These are phyloP conservation scores for Epinotia brunnichana DNA, from an alignment of 2,888 invertebrate genomes.

Conservation along the genomic window DNA sequence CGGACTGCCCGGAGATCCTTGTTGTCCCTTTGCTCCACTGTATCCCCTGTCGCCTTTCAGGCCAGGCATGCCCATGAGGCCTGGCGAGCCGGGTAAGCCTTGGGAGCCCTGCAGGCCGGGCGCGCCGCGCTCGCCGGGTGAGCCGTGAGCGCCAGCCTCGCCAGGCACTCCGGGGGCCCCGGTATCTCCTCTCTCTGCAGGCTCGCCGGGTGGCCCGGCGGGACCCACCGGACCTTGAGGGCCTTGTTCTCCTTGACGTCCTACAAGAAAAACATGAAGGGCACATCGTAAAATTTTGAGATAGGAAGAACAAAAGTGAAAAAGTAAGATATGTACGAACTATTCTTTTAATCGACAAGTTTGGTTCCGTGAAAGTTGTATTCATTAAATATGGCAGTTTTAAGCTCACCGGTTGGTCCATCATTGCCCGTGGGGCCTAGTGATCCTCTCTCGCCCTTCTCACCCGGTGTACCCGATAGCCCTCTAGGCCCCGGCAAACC, in stretches of 20 bases:
- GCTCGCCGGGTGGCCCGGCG: slow-evolving; percentile 90
- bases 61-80: slow-evolving; percentile 87
- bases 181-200: slow-evolving; percentile 90
- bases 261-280: slow-evolving; percentile 55
- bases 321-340: no score
- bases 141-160: slow-evolving; percentile 89
- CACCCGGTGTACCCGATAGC: slow-evolving; percentile 86
- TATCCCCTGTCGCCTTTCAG: slow-evolving; percentile 89
- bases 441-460: slow-evolving; percentile 90
- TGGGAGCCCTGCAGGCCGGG: slow-evolving; percentile 88
- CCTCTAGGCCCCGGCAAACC: slow-evolving; percentile 89
- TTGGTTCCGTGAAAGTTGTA: not conserved
- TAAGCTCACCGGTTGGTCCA: slow-evolving; percentile 86
- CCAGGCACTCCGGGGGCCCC: slow-evolving; percentile 89
- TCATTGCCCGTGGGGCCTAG: slow-evolving; percentile 88
- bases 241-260: slow-evolving; percentile 90
- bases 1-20: slow-evolving; percentile 86
- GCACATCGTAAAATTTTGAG: not conserved
- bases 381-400: not conserved
- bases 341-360: no score
- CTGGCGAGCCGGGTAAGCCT: slow-evolving; percentile 88
- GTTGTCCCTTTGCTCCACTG: slow-evolving; percentile 88
- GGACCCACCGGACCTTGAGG: slow-evolving; percentile 90
- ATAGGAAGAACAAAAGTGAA: no score
- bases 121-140: slow-evolving; percentile 89